Evolutionary conservation across 2,888 invertebrate species (phyloP).

Genomic region (Anthoptus insignis): DNA sequence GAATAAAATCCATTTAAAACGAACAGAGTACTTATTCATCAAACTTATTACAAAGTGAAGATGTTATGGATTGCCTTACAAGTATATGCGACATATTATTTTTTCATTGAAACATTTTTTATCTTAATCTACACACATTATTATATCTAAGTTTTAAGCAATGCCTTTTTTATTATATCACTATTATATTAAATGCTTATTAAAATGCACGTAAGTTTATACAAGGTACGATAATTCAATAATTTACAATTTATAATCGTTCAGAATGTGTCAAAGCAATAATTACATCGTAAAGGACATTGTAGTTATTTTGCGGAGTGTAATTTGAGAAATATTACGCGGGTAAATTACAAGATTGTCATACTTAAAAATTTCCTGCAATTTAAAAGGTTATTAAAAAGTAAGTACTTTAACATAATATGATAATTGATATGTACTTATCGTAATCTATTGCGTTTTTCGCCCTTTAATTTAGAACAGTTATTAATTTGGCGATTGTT

Average conservation of each 20-base stretch:
- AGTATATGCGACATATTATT: neutral
- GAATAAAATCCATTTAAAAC: too few species aligned
- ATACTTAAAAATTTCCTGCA: too few species aligned
- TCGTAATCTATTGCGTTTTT: neutral
- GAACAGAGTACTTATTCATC: too few species aligned
- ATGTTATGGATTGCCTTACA: too few species aligned
- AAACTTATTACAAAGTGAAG: too few species aligned
- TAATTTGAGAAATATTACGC: too few species aligned
- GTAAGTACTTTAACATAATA: neutral
- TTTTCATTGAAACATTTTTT: neutral
- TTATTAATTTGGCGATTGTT: constrained; percentile 11
- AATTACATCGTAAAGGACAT: too few species aligned
- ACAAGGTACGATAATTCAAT: neutral
- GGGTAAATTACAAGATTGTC: too few species aligned
- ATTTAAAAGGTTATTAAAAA: too few species aligned
- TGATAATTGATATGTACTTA: too few species aligned
- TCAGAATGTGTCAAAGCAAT: neutral
- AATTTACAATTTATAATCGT: neutral
- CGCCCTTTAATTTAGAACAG: neutral
- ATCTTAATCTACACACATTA: neutral
- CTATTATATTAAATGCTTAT: constrained; percentile 6
- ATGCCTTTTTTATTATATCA: neutral
- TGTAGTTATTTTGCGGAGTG: too few species aligned
- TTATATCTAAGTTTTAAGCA: neutral
- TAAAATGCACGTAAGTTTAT: neutral